Base-by-base conservation (phyloP, 2,113 vertebrate species). In the Acanthisitta chloris region DNA sequence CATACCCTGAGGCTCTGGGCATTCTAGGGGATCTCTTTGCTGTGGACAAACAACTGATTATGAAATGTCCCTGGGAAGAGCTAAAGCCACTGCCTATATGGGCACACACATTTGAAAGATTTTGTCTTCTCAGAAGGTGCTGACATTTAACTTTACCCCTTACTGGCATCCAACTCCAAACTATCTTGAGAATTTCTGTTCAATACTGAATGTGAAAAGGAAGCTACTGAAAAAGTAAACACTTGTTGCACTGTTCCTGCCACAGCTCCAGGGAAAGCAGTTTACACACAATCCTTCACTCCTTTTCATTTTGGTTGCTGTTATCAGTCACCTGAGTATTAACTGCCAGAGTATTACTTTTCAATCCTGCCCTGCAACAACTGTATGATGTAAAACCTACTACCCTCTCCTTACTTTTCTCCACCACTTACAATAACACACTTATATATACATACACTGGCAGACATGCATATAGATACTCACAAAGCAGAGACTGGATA, bases 241-340 rank as follows among this genome's bases (percentile, higher is more conserved):
- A 25, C 5, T 31, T 34, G 6, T 17, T 45, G 26, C 38, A 23
- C 26, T 52, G 61, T 4, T 57, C 20, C 57, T 90, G 54, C 38
- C 54, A 61, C 45, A 49, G 55, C 38, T 62, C 46, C 34, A 46
- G 20, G 36, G 5, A 57, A 77, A 76, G n/a, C 34, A 57, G 48
- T 18, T 55, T 3, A 11, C 43, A 43, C 0, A 0, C 23, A 83
- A 14, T 10, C 9, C 10, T 52, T 51, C 0, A 0, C 14, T 49
- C 17, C 12, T 25, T 17, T 19, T 6, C 19, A 9, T 25, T 46
- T 43, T 34, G 49, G 18, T 13, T 51, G 16, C 62, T 69, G 31
- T 52, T 52, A 10, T 5, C 34, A 33, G 33, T 57, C 67, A 46
- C 29, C 20, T 7, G 49, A 65, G 17, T 42, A n/a, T 7, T 25